Base-by-base conservation (phyloP, 2,888 invertebrate species). In the Leptinotarsa rubiginosa region DNA sequence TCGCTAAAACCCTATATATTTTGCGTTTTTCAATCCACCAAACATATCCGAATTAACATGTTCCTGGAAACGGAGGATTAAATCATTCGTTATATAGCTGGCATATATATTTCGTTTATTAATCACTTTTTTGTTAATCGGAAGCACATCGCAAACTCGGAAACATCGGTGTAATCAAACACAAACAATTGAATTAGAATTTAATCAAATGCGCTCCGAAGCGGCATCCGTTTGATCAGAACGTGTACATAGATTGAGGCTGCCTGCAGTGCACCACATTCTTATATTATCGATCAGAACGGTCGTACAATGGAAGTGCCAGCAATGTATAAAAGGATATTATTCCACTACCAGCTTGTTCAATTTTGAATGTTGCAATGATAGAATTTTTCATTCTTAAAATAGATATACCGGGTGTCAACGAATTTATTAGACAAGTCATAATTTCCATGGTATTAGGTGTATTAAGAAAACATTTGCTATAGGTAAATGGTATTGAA, bases 161-260 rank as follows among this genome's bases (percentile, higher is more conserved):
- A 52, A 54, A 25, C 54, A 31, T 31, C 52, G 25, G 68, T 41
- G 50, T 49, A 49, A 67, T 67, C 49, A 52, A 68, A 68, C 68
- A 52, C 31, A 54, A 52, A 68, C 54, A 54, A 68, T 68, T 68
- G 68, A 68, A 54, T 68, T 54, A 68, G 68, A 68, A 68, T 68
- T 68, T 68, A 68, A 68, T 68, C 68, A 54, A 68, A 68, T 68
- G 52, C 31, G 31, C 52, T 68, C 54, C 31, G 16, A 54, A 68
- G 52, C 62, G 67, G 67, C 50, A 54, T 10, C 52, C 25, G 67
- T 68, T 68, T 54, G 52, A 54, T 52, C 54, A 22, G 41, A 41
- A 18, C 41, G 52, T 52, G 18, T 31, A 47, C 52, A 68, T 54
- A 31, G 15, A 68, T 31, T 18, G 54, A 54, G 52, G 25, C 47